Evolutionary conservation across 2,113 vertebrate genomes (phyloP).

Genomic region (Motacilla alba): DNA sequence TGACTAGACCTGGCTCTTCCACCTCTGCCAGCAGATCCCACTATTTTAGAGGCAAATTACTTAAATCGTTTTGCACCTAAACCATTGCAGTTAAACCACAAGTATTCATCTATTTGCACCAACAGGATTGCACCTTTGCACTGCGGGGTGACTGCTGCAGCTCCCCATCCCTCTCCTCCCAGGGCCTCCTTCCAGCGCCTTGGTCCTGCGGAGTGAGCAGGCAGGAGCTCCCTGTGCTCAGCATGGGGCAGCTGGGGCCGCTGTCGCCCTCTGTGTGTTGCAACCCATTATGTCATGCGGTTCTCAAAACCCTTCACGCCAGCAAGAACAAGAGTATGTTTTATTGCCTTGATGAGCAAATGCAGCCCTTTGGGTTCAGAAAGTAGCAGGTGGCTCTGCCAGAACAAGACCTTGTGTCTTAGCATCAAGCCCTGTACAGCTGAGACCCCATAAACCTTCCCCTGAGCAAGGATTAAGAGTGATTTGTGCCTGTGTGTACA

Average conservation of each 20-base stretch:
- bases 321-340: background rate
- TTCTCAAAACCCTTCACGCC: background rate
- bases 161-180: background rate
- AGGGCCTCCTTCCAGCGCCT: accelerated
- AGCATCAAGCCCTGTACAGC: background rate
- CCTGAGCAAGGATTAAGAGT: background rate
- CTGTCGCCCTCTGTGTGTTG: accelerated
- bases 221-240: background rate
- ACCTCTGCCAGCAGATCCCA: background rate
- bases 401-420: background rate
- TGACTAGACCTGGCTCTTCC: background rate
- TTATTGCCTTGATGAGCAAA: conserved; percentile 23
- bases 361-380: background rate
- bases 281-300: background rate
- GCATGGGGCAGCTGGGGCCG: background rate
- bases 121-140: background rate
- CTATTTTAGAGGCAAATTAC: background rate
- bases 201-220: background rate
- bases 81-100: background rate
- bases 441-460: background rate
- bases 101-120: background rate
- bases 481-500: background rate
- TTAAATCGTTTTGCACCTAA: background rate
- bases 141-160: accelerated
- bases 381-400: background rate